Evolutionary conservation across 92 coral and sea anemone species (phyloP).

Genomic region (Bergia sp.): DNA sequence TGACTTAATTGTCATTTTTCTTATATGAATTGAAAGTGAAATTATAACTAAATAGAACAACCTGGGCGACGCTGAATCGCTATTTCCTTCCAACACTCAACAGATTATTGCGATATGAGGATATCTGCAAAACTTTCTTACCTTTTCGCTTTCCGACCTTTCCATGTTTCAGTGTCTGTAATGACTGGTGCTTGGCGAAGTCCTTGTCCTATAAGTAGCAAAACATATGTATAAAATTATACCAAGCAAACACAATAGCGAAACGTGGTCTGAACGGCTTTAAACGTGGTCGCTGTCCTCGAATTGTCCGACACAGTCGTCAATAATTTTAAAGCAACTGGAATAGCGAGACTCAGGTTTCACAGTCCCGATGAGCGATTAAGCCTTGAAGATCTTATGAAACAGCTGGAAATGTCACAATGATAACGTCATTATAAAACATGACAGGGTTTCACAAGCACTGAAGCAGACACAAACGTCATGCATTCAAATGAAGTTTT

Average conservation of each 20-base stretch:
- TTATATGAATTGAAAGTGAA: neutral
- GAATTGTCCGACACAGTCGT: neutral
- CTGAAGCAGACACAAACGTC: too few relatives aligned
- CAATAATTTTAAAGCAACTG: neutral
- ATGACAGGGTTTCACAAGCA: too few relatives aligned
- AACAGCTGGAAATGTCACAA: neutral
- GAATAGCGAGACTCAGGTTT: neutral
- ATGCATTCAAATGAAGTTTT: too few relatives aligned
- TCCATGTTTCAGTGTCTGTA: neutral
- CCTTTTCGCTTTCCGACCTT: constrained; percentile 5
- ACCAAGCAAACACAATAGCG: neutral
- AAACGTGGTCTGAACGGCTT: neutral
- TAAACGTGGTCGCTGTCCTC: neutral
- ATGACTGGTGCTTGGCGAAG: neutral
- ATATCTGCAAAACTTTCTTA: neutral
- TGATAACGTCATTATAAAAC: too few relatives aligned
- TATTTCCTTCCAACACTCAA: neutral
- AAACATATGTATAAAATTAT: neutral
- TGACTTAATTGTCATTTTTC: neutral
- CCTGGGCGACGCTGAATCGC: neutral
- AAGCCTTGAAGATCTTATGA: neutral
- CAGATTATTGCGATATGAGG: neutral
- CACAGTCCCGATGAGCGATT: neutral
- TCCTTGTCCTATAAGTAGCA: neutral
- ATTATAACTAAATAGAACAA: neutral